Conservation (phyloP, 2,888 invertebrate species). For the Ctenicera cuprea region DNA sequence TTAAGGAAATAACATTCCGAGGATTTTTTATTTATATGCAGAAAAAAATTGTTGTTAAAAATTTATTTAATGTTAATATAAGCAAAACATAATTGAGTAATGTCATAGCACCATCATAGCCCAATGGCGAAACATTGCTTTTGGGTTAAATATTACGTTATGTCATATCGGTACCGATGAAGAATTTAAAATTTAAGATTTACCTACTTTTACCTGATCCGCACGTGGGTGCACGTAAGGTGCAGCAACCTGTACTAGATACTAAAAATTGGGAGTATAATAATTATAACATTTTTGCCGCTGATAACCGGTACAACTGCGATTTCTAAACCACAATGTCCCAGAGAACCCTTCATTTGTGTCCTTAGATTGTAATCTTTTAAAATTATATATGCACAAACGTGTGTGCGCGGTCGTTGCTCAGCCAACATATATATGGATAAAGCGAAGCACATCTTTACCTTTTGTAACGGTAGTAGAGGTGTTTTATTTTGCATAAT, state of each 20-base stretch:
- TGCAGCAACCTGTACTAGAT: slow-evolving; percentile 15
- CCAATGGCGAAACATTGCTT: slow-evolving; percentile 11
- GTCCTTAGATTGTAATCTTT: slow-evolving; percentile 23
- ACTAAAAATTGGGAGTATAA: not conserved
- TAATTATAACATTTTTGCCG: not conserved
- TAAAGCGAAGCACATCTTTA: slow-evolving; percentile 23
- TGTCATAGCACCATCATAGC: not conserved
- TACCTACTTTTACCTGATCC: slow-evolving; percentile 28
- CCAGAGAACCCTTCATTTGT: slow-evolving; percentile 2
- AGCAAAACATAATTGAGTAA: not conserved
- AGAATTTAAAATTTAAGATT: slow-evolving; percentile 26
- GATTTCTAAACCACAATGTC: not conserved
- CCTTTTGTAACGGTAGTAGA: slow-evolving; percentile 32
- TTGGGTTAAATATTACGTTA: slow-evolving; percentile 8
- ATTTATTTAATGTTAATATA: too few species aligned
- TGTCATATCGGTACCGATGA: slow-evolving; percentile 19
- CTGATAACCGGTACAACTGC: not conserved
- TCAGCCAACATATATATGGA: slow-evolving; percentile 17
- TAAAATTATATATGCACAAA: slow-evolving; percentile 16
- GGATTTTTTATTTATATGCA: too few species aligned
- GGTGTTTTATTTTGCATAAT: slow-evolving; percentile 25
- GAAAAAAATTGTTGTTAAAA: too few species aligned
- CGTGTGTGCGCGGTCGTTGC: slow-evolving; percentile 21
- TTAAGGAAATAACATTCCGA: too few species aligned
- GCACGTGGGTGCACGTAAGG: slow-evolving; percentile 27